A percentile compares a stretch with the other conserved stretches of the same genome.
phyloP scores from a whole-genome alignment of 2,888 invertebrate genomes.

The Furcula furcula region DNA sequence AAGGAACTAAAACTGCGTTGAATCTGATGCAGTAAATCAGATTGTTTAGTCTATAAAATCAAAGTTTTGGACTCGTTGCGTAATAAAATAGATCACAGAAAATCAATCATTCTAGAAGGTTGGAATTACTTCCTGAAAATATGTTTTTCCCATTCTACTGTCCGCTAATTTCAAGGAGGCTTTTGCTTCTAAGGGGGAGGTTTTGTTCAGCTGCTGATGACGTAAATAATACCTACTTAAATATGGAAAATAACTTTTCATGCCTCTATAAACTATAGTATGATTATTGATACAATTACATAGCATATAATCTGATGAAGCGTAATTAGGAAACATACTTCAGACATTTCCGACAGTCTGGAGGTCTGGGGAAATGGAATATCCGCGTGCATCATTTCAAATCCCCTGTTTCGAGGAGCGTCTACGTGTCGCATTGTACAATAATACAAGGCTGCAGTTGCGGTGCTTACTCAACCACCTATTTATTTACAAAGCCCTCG shows the following conservation, averaged over 20 bases:
- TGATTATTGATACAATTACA: too few relatives aligned
- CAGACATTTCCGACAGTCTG: not conserved
- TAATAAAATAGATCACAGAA: not conserved
- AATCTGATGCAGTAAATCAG: constrained; percentile 31
- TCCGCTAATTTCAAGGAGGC: not conserved
- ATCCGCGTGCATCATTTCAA: not conserved
- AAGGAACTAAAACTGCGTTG: too few relatives aligned
- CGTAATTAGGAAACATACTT: too few relatives aligned
- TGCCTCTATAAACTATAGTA: too few relatives aligned
- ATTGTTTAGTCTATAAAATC: constrained; percentile 14
- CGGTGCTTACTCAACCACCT: not conserved
- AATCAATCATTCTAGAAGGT: not conserved
- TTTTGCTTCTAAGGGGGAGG: too few relatives aligned
- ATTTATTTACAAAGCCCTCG: not conserved
- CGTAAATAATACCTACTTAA: too few relatives aligned
- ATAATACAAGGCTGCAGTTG: not conserved
- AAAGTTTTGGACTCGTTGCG: not conserved
- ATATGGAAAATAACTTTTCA: too few relatives aligned
- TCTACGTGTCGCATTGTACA: not conserved
- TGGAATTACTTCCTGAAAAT: not conserved
- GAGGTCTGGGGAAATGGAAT: not conserved
- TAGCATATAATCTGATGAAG: too few relatives aligned
- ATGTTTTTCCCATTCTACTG: not conserved
- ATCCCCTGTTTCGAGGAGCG: not conserved
- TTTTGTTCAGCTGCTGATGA: too few relatives aligned